Conservation (phyloP, 2,113 vertebrate genomes). For the Pontoporia blainvillei region DNA sequence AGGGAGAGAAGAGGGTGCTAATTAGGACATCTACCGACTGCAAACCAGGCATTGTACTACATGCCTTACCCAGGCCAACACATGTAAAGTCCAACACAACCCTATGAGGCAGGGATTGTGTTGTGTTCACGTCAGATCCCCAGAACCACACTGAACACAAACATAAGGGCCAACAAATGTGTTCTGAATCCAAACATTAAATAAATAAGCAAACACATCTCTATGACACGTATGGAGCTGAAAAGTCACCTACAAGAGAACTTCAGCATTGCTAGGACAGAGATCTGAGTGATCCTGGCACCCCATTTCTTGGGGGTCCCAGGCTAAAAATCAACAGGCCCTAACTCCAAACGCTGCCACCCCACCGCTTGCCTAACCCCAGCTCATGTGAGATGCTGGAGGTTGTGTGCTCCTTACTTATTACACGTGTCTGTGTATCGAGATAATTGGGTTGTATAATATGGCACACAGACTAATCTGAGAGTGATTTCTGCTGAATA, state of each 20-base stretch:
- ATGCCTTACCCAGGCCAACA: not conserved
- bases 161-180: rapidly evolving
- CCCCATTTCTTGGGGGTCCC: not conserved
- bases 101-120: not conserved
- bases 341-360: not conserved
- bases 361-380: not conserved
- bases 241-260: not conserved
- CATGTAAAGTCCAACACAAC: not conserved
- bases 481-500: slow-evolving; percentile 80
- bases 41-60: not conserved
- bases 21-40: not conserved
- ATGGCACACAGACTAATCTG: slow-evolving; percentile 73
- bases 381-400: not conserved
- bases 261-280: not conserved
- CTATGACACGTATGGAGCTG: rapidly evolving
- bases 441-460: slow-evolving; percentile 81
- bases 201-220: not conserved
- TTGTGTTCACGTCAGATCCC: not conserved
- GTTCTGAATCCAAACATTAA: not conserved
- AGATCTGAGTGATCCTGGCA: not conserved
- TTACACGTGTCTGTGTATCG: slow-evolving; percentile 75
- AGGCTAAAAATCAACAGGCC: not conserved
- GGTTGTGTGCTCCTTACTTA: slow-evolving; percentile 71
- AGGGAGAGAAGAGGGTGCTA: not conserved
- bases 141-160: not conserved